Conservation (phyloP, 2,888 invertebrate genomes). For the Tetanocera ferruginea region DNA sequence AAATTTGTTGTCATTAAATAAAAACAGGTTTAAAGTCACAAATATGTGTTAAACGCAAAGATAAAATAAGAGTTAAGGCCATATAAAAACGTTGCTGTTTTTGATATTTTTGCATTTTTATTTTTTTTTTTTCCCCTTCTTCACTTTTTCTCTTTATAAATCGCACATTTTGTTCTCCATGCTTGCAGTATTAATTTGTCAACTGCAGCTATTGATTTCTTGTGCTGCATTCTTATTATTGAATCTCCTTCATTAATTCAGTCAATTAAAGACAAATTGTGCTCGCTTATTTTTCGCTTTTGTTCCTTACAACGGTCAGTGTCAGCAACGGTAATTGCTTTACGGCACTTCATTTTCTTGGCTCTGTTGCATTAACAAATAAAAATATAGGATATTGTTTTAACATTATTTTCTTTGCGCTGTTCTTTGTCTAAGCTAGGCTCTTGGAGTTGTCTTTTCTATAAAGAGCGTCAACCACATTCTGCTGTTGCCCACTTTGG, state of each 20-base stretch:
- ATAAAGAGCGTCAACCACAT: not conserved
- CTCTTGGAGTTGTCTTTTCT: not conserved
- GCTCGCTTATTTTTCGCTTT: not conserved
- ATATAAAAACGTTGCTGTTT: too few species aligned
- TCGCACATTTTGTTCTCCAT: not conserved
- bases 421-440: too few species aligned
- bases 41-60: too few species aligned
- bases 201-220: conserved; percentile 24
- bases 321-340: conserved; percentile 11
- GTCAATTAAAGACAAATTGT: conserved; percentile 29
- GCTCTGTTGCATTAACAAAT: not conserved
- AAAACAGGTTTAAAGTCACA: too few species aligned
- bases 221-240: not conserved
- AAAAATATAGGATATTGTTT: too few species aligned
- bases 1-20: too few species aligned
- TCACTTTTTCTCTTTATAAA: not conserved
- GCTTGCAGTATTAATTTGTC: not conserved
- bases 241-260: conserved; percentile 25
- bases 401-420: too few species aligned
- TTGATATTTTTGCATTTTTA: not conserved
- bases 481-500: not conserved
- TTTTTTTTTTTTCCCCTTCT: not conserved
- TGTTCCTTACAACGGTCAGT: not conserved
- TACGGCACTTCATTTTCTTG: not conserved
- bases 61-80: too few species aligned